Evolutionary conservation across 2,113 vertebrate species (phyloP).

Genomic region (Hylia prasina): DNA sequence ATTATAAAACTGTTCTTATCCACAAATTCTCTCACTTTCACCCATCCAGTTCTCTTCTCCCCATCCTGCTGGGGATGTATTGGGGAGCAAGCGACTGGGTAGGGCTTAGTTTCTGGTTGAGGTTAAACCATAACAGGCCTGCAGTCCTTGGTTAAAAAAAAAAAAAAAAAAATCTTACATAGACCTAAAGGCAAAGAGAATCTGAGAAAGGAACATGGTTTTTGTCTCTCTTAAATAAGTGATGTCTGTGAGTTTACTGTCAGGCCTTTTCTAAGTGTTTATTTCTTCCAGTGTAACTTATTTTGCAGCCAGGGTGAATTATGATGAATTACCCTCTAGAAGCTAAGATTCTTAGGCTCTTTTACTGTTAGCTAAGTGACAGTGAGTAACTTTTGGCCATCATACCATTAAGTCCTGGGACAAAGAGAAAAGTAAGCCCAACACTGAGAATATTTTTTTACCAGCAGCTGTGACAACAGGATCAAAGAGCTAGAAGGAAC

Average conservation of each 20-base stretch:
- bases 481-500: background rate
- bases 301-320: background rate
- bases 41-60: background rate
- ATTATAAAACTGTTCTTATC: background rate
- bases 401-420: background rate
- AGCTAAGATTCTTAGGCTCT: background rate
- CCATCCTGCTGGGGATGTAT: background rate
- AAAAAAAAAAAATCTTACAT: background rate
- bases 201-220: background rate
- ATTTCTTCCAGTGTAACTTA: background rate
- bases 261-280: background rate
- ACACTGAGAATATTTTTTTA: background rate
- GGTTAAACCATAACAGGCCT: background rate
- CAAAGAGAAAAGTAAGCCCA: background rate
- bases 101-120: background rate
- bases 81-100: rapidly evolving
- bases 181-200: background rate
- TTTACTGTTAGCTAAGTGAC: background rate
- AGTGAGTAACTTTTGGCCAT: background rate
- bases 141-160: background rate
- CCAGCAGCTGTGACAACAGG: background rate
- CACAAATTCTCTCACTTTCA: background rate
- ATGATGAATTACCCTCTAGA: background rate
- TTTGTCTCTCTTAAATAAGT: background rate
- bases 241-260: background rate